Evolutionary conservation across 2,113 vertebrate genomes (phyloP), one percentile per base, ranked within the genome.

Genomic region (Rhineura floridana): DNA sequence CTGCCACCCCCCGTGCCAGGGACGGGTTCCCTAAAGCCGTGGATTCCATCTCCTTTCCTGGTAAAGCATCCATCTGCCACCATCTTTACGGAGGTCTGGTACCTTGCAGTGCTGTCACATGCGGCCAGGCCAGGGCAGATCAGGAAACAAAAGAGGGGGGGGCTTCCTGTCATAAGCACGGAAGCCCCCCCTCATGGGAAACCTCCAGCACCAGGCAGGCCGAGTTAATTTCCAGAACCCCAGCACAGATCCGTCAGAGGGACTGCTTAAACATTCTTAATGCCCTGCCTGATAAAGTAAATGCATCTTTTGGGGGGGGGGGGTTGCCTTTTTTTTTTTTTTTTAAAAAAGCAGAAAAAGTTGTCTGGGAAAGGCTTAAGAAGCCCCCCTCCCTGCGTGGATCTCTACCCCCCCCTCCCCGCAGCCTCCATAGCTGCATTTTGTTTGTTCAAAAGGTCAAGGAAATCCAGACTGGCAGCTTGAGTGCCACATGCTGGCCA

Each of bases 1-100:
- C 36, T 33, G 12, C 28, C 25, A 28, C 5, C 23, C 28, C 9
- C 25, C 28, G 1, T 28, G 69, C 69, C 19, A 3, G 15, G 72
- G 2, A 3, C 2, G 39, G 3, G 2, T 25, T 3, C 21, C 72
- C 42, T 3, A 8, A 11, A 25, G 11, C 3, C 39, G 1, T 36
- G 36, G 36, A 2, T 8, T 10, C 30, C 75, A 6, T 21, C 12
- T 30, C 42, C 44, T 25, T 13, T 48, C 10, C 6, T 3, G 30
- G 67, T 21, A 21, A 59, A 21, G 67, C 55, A 59, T 4, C 55
- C 15, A 59, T 3, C 17, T 12, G 67, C 67, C 30, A 33, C 30
- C 30, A 69, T n/a, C 67, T 11, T n/a, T 11, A 11, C 28, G 30
- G 25, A 9, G 10, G 10, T 65, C 63, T 8, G 28, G 63, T 9